Base-by-base conservation (phyloP, 1,140 invertebrate genomes). In the Bombus cullumanus region DNA sequence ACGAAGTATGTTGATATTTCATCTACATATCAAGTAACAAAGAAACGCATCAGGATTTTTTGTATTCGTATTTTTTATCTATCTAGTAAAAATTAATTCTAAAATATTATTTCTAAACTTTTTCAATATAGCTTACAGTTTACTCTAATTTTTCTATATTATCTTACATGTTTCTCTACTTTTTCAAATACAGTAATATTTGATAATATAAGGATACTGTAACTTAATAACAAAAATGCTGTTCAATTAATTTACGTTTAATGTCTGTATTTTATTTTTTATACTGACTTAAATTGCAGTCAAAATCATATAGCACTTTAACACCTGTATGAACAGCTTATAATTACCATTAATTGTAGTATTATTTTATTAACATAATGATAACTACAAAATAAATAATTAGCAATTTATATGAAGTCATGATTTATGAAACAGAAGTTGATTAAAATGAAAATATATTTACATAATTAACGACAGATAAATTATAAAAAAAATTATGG, bases 381-480 rank as follows among this genome's bases (percentile, higher is more conserved):
- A 25, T 81, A 81, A 81, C 43, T 81, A 43, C 43, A 76, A 62
- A 82, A 86, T 86, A 83, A 86, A 83, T 83, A 77, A 72, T 69
- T 75, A 31, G 1, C 18, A 66, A 68, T 43, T 66, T 82, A 57
- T 82, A 57, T 75, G 47, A 82, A 82, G 43, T 68, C 34, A 74
- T 69, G 69, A 62, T 73, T 39, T 53, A 73, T 39, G 31, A 85
- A 69, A 73, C 43, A 39, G 68, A 28, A 81, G 31, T 85, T 34
- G 43, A 74, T 37, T 76, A 68, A 83, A 77, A 83, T 31, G 37
- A 62, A 83, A 62, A 66, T 87, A 78, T 86, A 88, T 88, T 86
- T 86, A 88, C 86, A 88, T 64, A 81, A 81, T 43, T 87, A 13
- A 18, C 64, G 69, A 66, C 25, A 77, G 71, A 87, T 87, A 87